Conservation (phyloP, 2,113 vertebrate species). For the Nothobranchius kuhntae region DNA sequence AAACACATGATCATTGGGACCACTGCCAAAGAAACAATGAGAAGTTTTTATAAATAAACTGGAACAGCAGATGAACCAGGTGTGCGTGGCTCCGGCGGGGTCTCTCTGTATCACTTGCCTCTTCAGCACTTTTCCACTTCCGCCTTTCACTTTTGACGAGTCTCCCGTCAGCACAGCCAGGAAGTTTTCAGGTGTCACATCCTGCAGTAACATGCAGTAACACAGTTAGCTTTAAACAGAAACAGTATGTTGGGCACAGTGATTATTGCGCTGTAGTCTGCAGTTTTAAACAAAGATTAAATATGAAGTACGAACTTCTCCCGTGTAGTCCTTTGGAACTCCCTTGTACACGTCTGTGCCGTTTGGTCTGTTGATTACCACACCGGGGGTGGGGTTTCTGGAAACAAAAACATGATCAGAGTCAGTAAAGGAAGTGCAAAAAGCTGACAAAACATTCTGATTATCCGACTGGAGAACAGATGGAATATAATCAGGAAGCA, state of each 20-base stretch:
- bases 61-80: not conserved
- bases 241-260: not conserved
- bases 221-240: constrained; percentile 1
- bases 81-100: not conserved
- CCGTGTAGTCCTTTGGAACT: constrained; percentile 89
- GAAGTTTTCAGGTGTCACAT: constrained; percentile 92
- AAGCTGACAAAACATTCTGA: constrained; percentile 17
- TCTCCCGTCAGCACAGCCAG: constrained; percentile 92
- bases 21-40: constrained; percentile 77
- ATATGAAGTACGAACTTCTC: constrained; percentile 76
- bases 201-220: constrained; percentile 66
- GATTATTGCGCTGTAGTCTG: not conserved
- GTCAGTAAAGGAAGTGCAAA: constrained; percentile 34
- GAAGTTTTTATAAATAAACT: not conserved
- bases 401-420: constrained; percentile 3
- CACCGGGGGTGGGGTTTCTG: constrained; percentile 93
- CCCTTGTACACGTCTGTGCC: constrained; percentile 93
- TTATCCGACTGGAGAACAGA: not conserved
- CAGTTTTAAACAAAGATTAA: not conserved
- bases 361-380: constrained; percentile 92
- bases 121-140: constrained; percentile 92
- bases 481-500: not conserved
- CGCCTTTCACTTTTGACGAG: constrained; percentile 80
- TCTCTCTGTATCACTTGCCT: constrained; percentile 76
- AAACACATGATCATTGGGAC: constrained; percentile 92